phyloP scores from a whole-genome alignment of 2,888 invertebrate species.

The Hermaeophaga mercurialis region DNA sequence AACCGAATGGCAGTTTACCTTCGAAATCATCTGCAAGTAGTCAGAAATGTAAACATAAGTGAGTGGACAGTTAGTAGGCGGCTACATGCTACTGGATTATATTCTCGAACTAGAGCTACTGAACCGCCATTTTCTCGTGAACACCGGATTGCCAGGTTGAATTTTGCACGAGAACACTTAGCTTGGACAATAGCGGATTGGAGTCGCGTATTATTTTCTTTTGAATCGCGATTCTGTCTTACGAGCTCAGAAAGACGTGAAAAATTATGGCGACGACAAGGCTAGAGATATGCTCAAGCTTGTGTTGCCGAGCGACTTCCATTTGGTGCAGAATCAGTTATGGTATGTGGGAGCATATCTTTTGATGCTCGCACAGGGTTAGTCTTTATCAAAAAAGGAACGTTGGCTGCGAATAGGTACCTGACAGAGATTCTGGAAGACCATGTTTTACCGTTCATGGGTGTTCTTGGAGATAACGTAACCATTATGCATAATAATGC shows the following conservation, averaged over 20 bases:
- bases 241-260: neutral
- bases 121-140: too few species aligned
- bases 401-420: neutral
- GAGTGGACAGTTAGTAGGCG: too few species aligned
- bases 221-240: neutral
- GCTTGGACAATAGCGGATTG: too few species aligned
- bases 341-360: neutral
- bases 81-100: neutral
- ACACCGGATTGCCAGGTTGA: too few species aligned
- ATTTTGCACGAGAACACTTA: too few species aligned
- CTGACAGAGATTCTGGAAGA: too few species aligned
- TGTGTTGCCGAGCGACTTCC: too few species aligned
- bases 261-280: neutral
- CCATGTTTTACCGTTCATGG: neutral
- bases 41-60: too few species aligned
- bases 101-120: too few species aligned
- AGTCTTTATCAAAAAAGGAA: neutral
- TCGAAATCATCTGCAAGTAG: too few species aligned
- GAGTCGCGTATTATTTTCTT: neutral
- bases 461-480: neutral
- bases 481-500: too few species aligned
- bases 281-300: slow-evolving; percentile 18
- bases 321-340: neutral
- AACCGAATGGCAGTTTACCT: too few species aligned
- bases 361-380: neutral